A percentile compares a stretch with the other conserved stretches of the same genome.
Evolutionary conservation across 2,797 vertebrate genomes (phyloP).

Genomic region (Anomalospiza imberbis): DNA sequence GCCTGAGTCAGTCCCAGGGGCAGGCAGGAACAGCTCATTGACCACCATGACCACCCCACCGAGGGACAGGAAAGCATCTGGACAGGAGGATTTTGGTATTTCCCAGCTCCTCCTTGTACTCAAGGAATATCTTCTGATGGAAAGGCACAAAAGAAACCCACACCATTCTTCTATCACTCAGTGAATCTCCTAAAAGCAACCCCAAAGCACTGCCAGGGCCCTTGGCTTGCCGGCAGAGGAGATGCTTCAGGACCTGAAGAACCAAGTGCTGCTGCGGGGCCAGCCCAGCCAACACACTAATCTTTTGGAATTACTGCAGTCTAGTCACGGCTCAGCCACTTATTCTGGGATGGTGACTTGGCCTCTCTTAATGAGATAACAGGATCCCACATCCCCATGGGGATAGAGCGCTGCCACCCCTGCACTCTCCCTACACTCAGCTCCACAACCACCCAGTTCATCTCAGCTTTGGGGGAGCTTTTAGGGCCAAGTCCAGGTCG

Average conservation of each 20-base stretch:
- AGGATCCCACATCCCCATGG: background rate
- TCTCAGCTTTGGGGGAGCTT: background rate
- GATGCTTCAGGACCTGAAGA: background rate
- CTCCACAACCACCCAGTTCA: fast-evolving
- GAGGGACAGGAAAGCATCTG: background rate
- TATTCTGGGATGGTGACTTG: background rate
- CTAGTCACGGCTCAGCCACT: background rate
- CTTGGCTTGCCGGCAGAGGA: fast-evolving
- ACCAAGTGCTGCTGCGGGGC: background rate
- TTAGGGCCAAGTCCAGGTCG: background rate
- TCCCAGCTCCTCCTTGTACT: background rate
- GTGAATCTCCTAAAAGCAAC: background rate
- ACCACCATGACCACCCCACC: background rate
- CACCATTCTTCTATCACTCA: background rate
- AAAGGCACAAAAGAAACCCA: background rate
- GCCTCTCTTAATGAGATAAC: background rate
- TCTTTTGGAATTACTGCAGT: background rate
- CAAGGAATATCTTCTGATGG: background rate
- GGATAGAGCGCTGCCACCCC: background rate
- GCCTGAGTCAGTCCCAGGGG: fast-evolving
- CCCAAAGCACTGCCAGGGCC: background rate
- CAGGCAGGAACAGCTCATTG: fast-evolving
- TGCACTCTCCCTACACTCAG: background rate
- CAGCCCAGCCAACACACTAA: background rate
- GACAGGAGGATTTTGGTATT: background rate